Evolutionary conservation across 2,113 vertebrate species (phyloP).

Genomic region (Anguilla japonica): DNA sequence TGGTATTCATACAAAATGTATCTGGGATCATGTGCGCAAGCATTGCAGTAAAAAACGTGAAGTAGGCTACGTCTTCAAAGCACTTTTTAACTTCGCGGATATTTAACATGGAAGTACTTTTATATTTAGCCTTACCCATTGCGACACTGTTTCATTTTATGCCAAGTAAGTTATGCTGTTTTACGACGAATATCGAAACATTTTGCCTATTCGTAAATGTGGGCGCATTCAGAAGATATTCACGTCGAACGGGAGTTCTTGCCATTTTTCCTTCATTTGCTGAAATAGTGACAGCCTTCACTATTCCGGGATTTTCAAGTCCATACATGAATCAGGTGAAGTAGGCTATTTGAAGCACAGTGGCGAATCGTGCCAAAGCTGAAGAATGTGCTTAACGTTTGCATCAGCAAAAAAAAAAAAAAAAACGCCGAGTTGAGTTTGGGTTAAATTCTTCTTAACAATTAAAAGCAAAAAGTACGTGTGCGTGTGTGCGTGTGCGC

Average conservation of each 20-base stretch:
- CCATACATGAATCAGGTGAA: slow-evolving; percentile 65
- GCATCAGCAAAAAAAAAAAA: background rate
- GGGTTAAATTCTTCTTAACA: background rate
- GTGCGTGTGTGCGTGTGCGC: no score
- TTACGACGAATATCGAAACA: background rate
- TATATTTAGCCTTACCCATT: background rate
- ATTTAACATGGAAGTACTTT: background rate
- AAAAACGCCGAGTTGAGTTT: background rate
- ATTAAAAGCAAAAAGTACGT: background rate
- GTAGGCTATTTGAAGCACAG: slow-evolving; percentile 42
- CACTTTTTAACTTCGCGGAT: background rate
- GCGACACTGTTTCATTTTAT: background rate
- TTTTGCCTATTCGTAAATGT: background rate
- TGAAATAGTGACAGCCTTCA: slow-evolving; percentile 52
- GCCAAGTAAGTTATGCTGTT: background rate
- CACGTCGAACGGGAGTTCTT: background rate
- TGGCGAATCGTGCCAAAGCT: slow-evolving; percentile 37
- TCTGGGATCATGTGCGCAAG: background rate
- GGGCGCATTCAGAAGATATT: background rate
- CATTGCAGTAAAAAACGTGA: background rate
- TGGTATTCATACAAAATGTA: no score
- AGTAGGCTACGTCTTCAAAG: background rate
- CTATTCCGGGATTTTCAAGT: slow-evolving; percentile 61
- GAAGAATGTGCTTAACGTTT: slow-evolving; percentile 37
- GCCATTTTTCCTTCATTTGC: slow-evolving; percentile 36